These are phyloP conservation scores for Phyto melanocephala DNA, from an alignment of 2,888 invertebrate genomes.

Conservation along the genomic window DNA sequence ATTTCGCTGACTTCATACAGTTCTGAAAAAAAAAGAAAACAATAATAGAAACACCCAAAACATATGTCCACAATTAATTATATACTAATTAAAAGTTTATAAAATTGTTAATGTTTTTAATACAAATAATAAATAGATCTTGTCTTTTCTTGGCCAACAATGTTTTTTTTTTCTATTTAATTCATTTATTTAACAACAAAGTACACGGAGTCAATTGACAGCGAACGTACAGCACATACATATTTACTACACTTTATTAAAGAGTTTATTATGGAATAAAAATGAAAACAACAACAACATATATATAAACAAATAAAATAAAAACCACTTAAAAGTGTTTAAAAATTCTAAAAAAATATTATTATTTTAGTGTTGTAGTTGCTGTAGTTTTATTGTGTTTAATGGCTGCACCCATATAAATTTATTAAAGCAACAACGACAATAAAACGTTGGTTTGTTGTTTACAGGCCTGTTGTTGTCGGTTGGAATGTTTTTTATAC, in stretches of 20 bases:
- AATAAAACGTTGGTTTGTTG: neutral
- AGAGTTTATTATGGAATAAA: slow-evolving; percentile 34
- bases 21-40: neutral
- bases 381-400: slow-evolving; percentile 33
- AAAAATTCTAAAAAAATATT: slow-evolving; percentile 30
- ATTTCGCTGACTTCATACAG: slow-evolving; percentile 22
- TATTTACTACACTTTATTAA: slow-evolving; percentile 38
- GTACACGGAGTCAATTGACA: slow-evolving; percentile 22
- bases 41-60: neutral
- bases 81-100: slow-evolving; percentile 59
- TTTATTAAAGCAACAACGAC: neutral
- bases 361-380: slow-evolving; percentile 15
- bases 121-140: slow-evolving; percentile 1
- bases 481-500: slow-evolving; percentile 13
- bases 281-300: neutral
- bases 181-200: slow-evolving; percentile 30
- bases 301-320: too few species aligned
- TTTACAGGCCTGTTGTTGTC: neutral
- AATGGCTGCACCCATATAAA: slow-evolving; percentile 59
- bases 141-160: neutral
- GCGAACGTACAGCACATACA: slow-evolving; percentile 20
- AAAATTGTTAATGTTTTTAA: slow-evolving; percentile 33
- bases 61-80: slow-evolving; percentile 61
- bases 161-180: slow-evolving; percentile 14
- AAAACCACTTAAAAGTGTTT: slow-evolving; percentile 9